Percentiles rank a stretch among this genome's conserved stretches.
These are phyloP conservation scores for Pantala flavescens DNA, from an alignment of 1,140 invertebrate species.

Conservation along the genomic window DNA sequence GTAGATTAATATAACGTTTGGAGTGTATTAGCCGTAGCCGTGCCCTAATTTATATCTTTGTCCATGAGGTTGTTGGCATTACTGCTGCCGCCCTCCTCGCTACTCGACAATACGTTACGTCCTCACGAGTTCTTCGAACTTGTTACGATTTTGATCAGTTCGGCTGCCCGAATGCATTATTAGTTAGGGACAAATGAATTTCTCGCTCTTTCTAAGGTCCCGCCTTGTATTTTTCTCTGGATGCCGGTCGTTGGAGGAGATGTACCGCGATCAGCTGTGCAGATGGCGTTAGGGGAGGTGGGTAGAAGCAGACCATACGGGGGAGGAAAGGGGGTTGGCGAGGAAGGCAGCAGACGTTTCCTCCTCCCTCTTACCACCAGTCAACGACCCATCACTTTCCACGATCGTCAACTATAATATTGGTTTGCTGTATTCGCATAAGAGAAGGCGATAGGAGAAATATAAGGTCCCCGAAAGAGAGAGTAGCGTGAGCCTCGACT, in stretches of 20 bases:
- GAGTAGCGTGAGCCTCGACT: neutral
- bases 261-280: constrained; percentile 6
- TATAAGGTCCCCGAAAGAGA: neutral
- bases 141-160: no score
- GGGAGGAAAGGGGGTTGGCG: neutral
- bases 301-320: neutral
- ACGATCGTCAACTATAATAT: neutral
- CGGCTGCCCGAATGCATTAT: no score
- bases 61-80: no score
- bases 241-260: neutral
- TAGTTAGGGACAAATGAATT: no score
- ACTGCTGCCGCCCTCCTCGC: no score
- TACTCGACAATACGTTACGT: no score
- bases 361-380: neutral
- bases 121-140: no score
- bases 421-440: neutral
- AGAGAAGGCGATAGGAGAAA: neutral
- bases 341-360: neutral
- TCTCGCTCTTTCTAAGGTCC: neutral
- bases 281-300: constrained; percentile 6
- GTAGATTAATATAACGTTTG: no score
- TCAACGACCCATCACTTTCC: neutral
- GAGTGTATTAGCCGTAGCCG: no score
- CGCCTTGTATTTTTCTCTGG: neutral
- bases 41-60: no score